Percentiles rank a stretch among this genome's conserved stretches.
phyloP scores from a whole-genome alignment of 2,797 vertebrate species.

The Pitangus sulphuratus region DNA sequence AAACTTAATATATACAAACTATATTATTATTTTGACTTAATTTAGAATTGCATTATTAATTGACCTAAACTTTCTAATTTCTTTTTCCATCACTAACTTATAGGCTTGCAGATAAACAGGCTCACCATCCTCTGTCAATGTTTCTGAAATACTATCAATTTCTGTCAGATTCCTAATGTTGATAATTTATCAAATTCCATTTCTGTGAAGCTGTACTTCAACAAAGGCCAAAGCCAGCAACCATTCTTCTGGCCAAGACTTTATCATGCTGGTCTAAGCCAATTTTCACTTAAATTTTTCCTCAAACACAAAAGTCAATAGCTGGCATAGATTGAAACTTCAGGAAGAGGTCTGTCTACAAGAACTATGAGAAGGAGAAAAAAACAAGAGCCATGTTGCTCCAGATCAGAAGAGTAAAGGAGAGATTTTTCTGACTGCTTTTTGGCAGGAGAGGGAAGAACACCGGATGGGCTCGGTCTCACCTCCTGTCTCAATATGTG shows the following conservation, averaged over 20 bases:
- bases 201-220: not conserved
- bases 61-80: not conserved
- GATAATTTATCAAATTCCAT: not conserved
- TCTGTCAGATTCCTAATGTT: not conserved
- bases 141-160: not conserved
- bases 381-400: not conserved
- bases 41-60: not conserved
- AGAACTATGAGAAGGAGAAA: not conserved
- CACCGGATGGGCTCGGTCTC: not conserved
- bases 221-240: not conserved
- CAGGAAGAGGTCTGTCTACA: not conserved
- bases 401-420: not conserved
- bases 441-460: not conserved
- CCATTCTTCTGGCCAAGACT: not conserved
- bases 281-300: not conserved
- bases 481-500: not conserved
- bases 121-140: not conserved
- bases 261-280: not conserved
- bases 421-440: not conserved
- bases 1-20: not conserved
- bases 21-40: not conserved
- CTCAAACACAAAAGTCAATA: not conserved
- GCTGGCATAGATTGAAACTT: not conserved
- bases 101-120: not conserved
- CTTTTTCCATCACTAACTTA: not conserved